Evolutionary conservation across 2,888 invertebrate genomes (phyloP).

Genomic region (Pollenia angustigena): DNA sequence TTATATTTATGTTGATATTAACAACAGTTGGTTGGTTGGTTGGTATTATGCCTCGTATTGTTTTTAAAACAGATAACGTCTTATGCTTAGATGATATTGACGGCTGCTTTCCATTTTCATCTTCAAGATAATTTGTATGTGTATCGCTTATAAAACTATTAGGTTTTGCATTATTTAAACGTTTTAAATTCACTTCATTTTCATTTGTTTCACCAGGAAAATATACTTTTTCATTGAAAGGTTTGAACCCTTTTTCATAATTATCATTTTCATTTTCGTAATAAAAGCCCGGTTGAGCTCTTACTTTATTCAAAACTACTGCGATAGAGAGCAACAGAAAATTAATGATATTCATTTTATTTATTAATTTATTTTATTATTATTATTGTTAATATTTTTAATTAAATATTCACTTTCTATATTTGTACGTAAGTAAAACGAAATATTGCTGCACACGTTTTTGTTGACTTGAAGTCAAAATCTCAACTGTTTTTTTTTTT

Average conservation of each 20-base stretch:
- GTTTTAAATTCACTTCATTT: constrained; percentile 32
- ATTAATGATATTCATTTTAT: constrained; percentile 33
- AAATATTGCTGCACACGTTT: background rate
- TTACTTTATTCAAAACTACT: background rate
- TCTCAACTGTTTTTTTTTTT: constrained; percentile 60
- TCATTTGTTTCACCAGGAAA: constrained; percentile 60
- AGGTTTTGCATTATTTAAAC: background rate
- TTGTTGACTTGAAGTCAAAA: constrained; percentile 31
- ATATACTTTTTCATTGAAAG: constrained; percentile 28
- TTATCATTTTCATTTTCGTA: constrained; percentile 5
- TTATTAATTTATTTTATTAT: background rate
- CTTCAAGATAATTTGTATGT: constrained; percentile 43
- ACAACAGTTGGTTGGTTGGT: background rate
- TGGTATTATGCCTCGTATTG: background rate
- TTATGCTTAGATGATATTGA: background rate
- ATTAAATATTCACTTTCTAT: constrained; percentile 10
- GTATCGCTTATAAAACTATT: constrained; percentile 14
- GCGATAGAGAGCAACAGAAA: background rate
- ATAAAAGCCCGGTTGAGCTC: constrained; percentile 2
- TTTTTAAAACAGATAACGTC: background rate
- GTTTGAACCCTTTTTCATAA: background rate
- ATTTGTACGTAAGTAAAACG: background rate
- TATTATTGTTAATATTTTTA: background rate
- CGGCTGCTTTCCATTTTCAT: background rate
- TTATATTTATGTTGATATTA: background rate